These are phyloP conservation scores for Tetramorium simillimum DNA, from an alignment of 1,140 invertebrate species.

Conservation along the genomic window DNA sequence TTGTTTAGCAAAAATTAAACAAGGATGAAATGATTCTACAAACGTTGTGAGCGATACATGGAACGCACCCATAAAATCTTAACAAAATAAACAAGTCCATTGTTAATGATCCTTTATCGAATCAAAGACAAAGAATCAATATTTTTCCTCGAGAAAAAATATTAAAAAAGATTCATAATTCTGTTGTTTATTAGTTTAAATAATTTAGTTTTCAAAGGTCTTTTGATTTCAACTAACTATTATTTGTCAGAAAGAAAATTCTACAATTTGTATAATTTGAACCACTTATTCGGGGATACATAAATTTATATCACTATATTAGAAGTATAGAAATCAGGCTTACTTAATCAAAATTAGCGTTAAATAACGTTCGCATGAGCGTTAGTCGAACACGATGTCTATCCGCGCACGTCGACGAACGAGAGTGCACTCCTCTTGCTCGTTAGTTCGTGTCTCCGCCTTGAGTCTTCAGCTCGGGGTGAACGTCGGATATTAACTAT, in stretches of 20 bases:
- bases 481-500: constrained; percentile 28
- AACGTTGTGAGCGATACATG: too few relatives aligned
- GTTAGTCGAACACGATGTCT: background rate
- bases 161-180: background rate
- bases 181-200: background rate
- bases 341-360: constrained; percentile 28
- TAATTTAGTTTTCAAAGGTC: background rate
- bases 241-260: background rate
- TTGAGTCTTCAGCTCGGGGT: constrained; percentile 36
- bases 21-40: too few relatives aligned
- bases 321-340: background rate
- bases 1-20: too few relatives aligned
- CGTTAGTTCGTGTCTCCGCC: background rate
- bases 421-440: constrained; percentile 19
- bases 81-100: background rate
- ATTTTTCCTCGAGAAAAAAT: background rate
- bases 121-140: background rate
- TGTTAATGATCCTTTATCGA: background rate
- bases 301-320: constrained; percentile 1
- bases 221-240: background rate
- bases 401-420: background rate
- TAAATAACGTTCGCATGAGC: background rate
- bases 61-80: background rate
- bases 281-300: background rate
- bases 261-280: background rate